Base-by-base conservation (phyloP, 1,140 invertebrate genomes). In the Melipona quadrifasciata region DNA sequence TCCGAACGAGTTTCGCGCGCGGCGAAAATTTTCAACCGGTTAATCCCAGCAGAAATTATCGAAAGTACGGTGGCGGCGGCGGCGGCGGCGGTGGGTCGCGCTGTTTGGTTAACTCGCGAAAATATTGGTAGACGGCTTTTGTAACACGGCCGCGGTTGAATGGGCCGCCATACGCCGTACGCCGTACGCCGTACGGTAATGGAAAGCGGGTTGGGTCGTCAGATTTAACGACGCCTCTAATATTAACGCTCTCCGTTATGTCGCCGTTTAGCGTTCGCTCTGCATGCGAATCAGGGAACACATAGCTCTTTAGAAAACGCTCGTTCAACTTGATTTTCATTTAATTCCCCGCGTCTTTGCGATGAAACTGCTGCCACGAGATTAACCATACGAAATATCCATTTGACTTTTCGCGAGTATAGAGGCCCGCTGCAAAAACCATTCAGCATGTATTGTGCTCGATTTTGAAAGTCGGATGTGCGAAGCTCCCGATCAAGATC, bases 31-130 rank as follows among this genome's bases (percentile, higher is more conserved):
- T 79, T 31, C 55, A 34, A 19, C 19, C 6, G 17, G 47, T 61
- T 79, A 79, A 79, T 71, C 31, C 53, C 2, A 10, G 12, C 4
- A 24, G 61, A 27, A 75, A 74, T 82, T 64, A 75, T 61, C 39
- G 34, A 71, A 78, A 78, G 31, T 77, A 51, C 75, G 19, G 12
- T 8, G 39, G 39, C 39, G 39, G 39, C 39, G 39, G n/a, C 47
- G 3, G 14, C 8, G 39, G 39, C 39, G 39, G 39, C 39, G 39
- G n/a, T 24, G 3, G 14, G 1, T 8, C 17, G 16, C 31, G 76
- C 53, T 21, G 51, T 65, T 65, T 74, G 34, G 27, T 1, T 53
- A 72, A 71, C 16, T 3, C 68, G 68, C 6, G 27, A 8, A 53
- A 19, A 57, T 53, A 82, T 65, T 24, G 31, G 17, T 10, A 0